Conservation (phyloP, 2,888 invertebrate species). For the Thelaira solivaga region DNA sequence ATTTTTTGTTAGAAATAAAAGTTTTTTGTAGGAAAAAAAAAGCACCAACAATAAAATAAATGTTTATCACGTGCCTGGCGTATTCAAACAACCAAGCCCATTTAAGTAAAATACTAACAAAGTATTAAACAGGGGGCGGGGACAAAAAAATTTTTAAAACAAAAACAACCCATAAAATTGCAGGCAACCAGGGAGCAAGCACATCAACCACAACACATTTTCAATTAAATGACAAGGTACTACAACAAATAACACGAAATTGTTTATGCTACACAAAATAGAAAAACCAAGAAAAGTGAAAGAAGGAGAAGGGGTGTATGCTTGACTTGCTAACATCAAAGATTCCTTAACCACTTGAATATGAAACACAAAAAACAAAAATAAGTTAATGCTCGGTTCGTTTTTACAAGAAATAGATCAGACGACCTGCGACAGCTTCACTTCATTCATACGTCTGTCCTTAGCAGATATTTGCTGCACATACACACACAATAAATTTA, state of each 20-base stretch:
- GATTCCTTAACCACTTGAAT: slow-evolving; percentile 65
- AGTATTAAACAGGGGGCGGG: slow-evolving; percentile 47
- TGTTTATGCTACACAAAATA: slow-evolving; percentile 14
- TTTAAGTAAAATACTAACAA: too few species aligned
- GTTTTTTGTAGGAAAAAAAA: not conserved
- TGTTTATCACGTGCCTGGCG: slow-evolving; percentile 55
- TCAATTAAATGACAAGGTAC: slow-evolving; percentile 45
- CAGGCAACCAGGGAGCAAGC: not conserved
- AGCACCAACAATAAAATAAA: not conserved
- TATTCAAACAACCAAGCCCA: not conserved
- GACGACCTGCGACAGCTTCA: not conserved
- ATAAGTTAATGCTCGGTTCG: not conserved
- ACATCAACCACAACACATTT: not conserved
- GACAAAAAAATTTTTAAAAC: not conserved
- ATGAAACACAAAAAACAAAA: slow-evolving; percentile 60
- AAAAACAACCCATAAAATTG: not conserved
- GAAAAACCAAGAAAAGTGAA: not conserved
- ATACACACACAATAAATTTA: slow-evolving; percentile 25
- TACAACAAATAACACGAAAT: slow-evolving; percentile 21
- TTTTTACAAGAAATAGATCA: slow-evolving; percentile 13
- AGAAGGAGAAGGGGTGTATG: slow-evolving; percentile 62
- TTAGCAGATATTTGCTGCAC: not conserved
- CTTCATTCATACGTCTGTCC: not conserved
- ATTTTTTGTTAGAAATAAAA: not conserved
- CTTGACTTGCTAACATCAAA: slow-evolving; percentile 65